These are phyloP conservation scores for Gasteruption jaculator DNA, from an alignment of 2,888 invertebrate genomes.

Conservation along the genomic window DNA sequence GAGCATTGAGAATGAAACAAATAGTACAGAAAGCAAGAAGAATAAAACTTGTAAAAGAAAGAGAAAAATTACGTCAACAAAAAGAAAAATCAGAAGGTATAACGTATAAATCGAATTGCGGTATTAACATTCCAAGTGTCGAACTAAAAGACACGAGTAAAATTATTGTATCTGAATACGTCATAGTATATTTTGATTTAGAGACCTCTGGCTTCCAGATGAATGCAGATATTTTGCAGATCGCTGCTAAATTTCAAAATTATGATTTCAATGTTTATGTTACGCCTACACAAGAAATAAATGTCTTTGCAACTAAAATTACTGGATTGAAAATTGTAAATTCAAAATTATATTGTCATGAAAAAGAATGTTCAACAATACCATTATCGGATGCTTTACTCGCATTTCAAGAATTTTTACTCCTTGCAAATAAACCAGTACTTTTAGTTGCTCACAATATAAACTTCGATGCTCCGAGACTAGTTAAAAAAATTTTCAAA, in stretches of 20 bases:
- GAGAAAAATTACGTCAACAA: constrained; percentile 5
- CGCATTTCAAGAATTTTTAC: too few relatives aligned
- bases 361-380: constrained; percentile 2
- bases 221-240: constrained; percentile 12
- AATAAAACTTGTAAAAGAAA: neutral
- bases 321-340: constrained; percentile 8
- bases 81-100: constrained; percentile 13
- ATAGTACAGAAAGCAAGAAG: neutral
- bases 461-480: neutral
- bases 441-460: neutral
- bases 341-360: constrained; percentile 6
- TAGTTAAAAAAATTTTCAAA: constrained; percentile 8
- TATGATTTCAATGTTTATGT: constrained; percentile 10
- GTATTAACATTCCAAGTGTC: constrained; percentile 3
- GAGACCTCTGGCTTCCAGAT: constrained; percentile 11
- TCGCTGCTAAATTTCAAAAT: constrained; percentile 9
- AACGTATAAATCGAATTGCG: constrained; percentile 11
- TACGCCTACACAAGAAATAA: constrained; percentile 6
- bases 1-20: neutral
- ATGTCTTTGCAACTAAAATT: neutral
- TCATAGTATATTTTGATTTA: constrained; percentile 13
- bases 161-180: neutral
- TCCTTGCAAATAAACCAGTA: too few relatives aligned
- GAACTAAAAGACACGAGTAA: neutral
- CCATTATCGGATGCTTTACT: constrained; percentile 7